A percentile compares a stretch with the other conserved stretches of the same genome.
These are phyloP conservation scores for Diarsia dahlii DNA, from an alignment of 2,888 invertebrate genomes.

Conservation along the genomic window DNA sequence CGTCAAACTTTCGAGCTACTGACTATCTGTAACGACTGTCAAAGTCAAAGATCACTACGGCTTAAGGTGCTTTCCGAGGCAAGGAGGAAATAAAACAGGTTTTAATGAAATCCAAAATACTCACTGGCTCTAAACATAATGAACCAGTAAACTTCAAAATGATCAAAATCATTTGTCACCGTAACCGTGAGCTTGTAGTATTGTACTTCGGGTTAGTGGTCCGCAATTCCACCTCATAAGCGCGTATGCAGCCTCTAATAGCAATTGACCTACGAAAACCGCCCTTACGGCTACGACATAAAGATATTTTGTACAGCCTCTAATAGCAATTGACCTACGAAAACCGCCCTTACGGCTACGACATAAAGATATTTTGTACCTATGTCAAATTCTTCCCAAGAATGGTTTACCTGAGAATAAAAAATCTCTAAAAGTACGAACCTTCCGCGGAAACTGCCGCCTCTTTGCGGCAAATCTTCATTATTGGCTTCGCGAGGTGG, in stretches of 20 bases:
- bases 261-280: neutral
- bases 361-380: neutral
- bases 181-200: neutral
- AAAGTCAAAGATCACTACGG: neutral
- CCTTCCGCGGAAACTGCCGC: conserved; percentile 84
- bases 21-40: neutral
- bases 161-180: too few species aligned
- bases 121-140: neutral
- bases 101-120: neutral
- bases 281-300: neutral
- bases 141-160: neutral
- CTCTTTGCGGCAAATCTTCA: conserved; percentile 82
- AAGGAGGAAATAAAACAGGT: neutral
- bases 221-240: neutral
- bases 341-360: neutral
- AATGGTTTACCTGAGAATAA: neutral
- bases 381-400: neutral
- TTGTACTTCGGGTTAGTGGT: neutral
- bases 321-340: neutral
- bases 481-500: conserved; percentile 75
- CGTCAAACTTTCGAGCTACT: neutral
- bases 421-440: conserved; percentile 58
- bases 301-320: neutral
- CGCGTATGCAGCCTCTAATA: neutral
- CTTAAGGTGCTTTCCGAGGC: neutral